Evolutionary conservation across 1,140 invertebrate species (phyloP), one percentile per base, ranked within the genome.

Genomic region (Harpegnathos saltator): DNA sequence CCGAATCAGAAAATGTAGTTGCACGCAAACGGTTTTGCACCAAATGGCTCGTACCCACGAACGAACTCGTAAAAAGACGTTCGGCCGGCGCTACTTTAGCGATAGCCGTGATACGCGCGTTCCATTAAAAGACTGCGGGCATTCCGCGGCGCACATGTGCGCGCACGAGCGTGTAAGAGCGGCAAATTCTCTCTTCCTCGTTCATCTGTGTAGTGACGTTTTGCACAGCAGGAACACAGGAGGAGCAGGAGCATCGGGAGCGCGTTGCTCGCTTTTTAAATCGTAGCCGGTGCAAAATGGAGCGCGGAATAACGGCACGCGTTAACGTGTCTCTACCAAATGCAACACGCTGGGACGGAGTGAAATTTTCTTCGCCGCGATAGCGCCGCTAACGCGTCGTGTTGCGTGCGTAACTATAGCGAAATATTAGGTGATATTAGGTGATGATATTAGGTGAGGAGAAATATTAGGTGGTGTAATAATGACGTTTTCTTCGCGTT

Each of bases 61-160:
- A 86, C 56, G 82, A 63, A 82, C 75, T 87, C 72, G 83, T 90
- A 88, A 90, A n/a, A 89, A 88, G 81, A 89, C 77, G 85, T 83
- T 69, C 85, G 69, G 33, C 11, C 33, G 11, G 69, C 56, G 61
- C 63, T 81, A 84, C 81, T 84, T 85, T 88, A 68, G 54, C 48
- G 24, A 5, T 33, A 33, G 1, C 56, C 54, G 84, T 78, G 75
- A 86, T 88, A 74, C 75, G 54, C 62, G 75, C 59, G 56, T 88
- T 68, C 84, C 69, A 87, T 88, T 87, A 87, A 87, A 84, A 75
- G 66, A 44, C 22, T 54, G 26, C 59, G 66, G 22, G 65, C 48
- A 50, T 85, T 3, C 38, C 33, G 52, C 52, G 12, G 22, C 9
- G 74, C 17, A n/a, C 38, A 38, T 38, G 61, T 52, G 29, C 26